Conservation (phyloP, 2,113 vertebrate species). For the Piaya cayana region DNA sequence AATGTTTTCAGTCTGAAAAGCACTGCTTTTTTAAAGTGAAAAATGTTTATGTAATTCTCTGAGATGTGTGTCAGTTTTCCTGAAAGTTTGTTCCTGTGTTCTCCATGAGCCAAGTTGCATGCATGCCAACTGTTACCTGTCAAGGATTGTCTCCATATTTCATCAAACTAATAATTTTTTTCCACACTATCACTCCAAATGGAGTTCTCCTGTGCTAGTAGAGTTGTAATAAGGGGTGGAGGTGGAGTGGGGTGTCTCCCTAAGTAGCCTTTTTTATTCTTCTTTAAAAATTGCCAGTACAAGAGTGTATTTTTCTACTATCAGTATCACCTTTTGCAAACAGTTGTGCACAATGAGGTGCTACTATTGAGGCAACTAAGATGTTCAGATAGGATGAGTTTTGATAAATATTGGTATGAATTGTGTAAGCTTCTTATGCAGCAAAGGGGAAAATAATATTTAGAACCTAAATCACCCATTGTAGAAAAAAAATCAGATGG, state of each 20-base stretch:
- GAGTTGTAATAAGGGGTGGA: neutral
- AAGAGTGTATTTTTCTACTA: neutral
- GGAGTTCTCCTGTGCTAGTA: neutral
- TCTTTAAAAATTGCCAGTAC: neutral
- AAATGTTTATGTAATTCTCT: neutral
- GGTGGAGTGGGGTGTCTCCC: neutral
- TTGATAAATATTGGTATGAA: neutral
- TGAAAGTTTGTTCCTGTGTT: neutral
- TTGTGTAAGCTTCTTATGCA: neutral
- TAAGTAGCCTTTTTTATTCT: neutral
- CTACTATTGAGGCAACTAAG: neutral
- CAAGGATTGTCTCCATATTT: neutral
- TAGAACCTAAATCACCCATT: neutral
- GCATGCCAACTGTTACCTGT: neutral
- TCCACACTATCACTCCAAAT: neutral
- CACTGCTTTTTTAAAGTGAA: neutral
- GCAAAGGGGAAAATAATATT: neutral
- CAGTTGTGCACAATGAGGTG: neutral
- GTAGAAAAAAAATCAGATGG: neutral
- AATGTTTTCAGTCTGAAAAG: neutral
- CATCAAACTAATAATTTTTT: neutral
- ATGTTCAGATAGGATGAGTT: neutral
- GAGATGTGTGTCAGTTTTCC: neutral
- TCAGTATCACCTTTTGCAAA: neutral
- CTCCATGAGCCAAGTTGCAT: neutral